A percentile compares a stretch with the other conserved stretches of the same genome.
These are phyloP conservation scores for Drosophila ustulata DNA, from an alignment of 2,888 invertebrate species.

Conservation along the genomic window DNA sequence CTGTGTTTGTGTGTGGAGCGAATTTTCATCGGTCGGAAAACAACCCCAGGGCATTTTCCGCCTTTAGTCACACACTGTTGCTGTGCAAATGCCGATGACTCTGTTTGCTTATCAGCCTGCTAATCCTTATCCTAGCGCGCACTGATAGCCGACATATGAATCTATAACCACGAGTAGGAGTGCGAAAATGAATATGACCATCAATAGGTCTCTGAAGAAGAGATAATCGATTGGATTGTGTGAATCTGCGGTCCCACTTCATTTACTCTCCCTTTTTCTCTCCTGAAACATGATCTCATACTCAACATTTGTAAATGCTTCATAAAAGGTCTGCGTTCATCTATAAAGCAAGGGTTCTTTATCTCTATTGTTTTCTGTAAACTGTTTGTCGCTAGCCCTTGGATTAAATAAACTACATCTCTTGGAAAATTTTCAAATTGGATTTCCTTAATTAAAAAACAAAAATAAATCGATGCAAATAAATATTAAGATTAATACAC, in stretches of 20 bases:
- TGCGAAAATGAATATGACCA: constrained; percentile 12
- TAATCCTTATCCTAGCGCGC: constrained; percentile 54
- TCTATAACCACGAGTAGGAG: background rate
- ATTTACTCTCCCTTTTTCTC: background rate
- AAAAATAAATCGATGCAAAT: too few species aligned
- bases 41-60: constrained; percentile 49
- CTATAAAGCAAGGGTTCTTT: constrained; percentile 54
- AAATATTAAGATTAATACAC: too few species aligned
- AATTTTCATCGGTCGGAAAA: constrained; percentile 37
- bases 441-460: too few species aligned
- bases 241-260: constrained; percentile 5
- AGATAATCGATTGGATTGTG: constrained; percentile 53
- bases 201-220: background rate
- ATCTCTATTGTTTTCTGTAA: constrained; percentile 25
- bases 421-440: background rate
- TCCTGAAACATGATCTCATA: constrained; percentile 65
- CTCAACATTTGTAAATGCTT: constrained; percentile 1
- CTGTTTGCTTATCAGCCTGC: constrained; percentile 57
- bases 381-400: constrained; percentile 3
- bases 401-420: background rate
- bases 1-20: constrained; percentile 16
- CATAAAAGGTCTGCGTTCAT: background rate
- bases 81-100: constrained; percentile 30
- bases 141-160: constrained; percentile 44
- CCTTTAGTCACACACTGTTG: constrained; percentile 3